Evolutionary conservation across 2,797 vertebrate species (phyloP).

Genomic region (Lithobates sylvaticus): DNA sequence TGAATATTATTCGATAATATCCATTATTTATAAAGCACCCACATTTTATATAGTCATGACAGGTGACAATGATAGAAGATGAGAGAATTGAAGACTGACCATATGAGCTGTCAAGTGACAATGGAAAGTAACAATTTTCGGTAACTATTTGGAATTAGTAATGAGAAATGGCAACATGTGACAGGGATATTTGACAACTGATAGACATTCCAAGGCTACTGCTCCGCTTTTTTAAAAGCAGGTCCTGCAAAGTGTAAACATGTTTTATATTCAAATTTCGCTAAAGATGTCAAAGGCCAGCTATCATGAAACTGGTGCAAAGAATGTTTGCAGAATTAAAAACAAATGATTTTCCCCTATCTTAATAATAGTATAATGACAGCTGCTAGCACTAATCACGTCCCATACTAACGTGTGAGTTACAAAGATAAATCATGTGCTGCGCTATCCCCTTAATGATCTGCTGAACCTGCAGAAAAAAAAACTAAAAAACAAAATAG

Average conservation of each 20-base stretch:
- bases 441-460: too few relatives aligned
- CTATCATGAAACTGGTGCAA: background rate
- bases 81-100: background rate
- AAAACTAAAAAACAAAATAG: too few relatives aligned
- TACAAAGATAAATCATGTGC: too few relatives aligned
- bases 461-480: too few relatives aligned
- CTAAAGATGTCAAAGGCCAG: background rate
- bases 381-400: too few relatives aligned
- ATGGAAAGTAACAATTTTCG: background rate
- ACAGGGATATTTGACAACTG: background rate
- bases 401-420: too few relatives aligned
- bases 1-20: background rate
- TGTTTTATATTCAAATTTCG: background rate
- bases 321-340: background rate
- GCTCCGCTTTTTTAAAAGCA: background rate
- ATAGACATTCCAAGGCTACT: background rate
- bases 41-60: background rate
- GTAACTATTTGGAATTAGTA: background rate
- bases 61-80: background rate
- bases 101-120: background rate
- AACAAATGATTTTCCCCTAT: background rate
- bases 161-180: background rate
- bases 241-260: background rate
- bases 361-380: too few relatives aligned
- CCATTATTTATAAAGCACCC: background rate